Conservation (phyloP, 2,797 vertebrate species). For the Chelmon rostratus region DNA sequence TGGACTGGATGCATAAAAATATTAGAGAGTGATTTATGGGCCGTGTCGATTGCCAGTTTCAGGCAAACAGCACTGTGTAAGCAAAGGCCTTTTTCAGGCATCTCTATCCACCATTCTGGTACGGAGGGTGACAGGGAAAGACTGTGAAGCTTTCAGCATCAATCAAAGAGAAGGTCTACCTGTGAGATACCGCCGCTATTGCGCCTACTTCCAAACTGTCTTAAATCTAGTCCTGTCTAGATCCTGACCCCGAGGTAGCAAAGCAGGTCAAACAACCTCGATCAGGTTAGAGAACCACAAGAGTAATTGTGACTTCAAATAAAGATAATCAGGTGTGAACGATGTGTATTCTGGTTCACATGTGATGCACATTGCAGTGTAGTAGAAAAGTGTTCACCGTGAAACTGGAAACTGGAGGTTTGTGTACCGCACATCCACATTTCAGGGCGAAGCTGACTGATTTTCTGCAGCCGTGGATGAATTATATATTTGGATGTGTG, state of each 20-base stretch:
- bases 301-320: constrained; percentile 8
- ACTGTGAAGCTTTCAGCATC: constrained; percentile 52
- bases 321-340: neutral
- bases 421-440: neutral
- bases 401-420: neutral
- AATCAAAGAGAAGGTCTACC: constrained; percentile 43
- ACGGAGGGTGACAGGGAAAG: constrained; percentile 59
- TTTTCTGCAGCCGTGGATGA: constrained; percentile 1
- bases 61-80: constrained; percentile 76
- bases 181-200: constrained; percentile 37
- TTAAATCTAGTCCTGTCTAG: neutral
- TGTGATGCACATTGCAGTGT: neutral
- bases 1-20: constrained; percentile 76
- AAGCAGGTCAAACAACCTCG: neutral
- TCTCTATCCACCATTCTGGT: constrained; percentile 55
- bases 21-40: constrained; percentile 81
- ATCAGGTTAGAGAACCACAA: constrained; percentile 2
- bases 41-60: constrained; percentile 71
- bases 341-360: neutral
- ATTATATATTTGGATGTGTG: constrained; percentile 18
- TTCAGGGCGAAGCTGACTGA: neutral
- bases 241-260: neutral
- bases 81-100: constrained; percentile 66
- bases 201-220: constrained; percentile 1
- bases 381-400: neutral